Conservation (phyloP, 1,140 invertebrate species). For the Sogatella furcifera region DNA sequence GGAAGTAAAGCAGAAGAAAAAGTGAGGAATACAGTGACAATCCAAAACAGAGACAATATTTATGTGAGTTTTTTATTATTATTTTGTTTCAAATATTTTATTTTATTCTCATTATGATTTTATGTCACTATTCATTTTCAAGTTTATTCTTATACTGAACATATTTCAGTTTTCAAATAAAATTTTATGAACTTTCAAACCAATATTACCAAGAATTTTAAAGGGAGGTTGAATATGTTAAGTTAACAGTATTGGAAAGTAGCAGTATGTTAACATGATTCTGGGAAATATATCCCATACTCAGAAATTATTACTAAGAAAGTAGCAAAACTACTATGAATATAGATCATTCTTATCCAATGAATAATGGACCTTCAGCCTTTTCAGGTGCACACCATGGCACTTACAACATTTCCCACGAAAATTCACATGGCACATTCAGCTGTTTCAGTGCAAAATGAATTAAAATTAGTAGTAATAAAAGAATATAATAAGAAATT, state of each 20-base stretch:
- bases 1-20: neutral
- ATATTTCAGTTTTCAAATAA: neutral
- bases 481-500: neutral
- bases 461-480: neutral
- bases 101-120: neutral
- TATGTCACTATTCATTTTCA: neutral
- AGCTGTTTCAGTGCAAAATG: neutral
- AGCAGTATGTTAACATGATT: neutral
- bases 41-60: neutral
- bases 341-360: neutral
- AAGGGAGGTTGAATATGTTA: neutral
- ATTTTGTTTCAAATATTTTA: neutral
- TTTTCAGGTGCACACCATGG: neutral
- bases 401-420: neutral
- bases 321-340: conserved; percentile 1
- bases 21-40: neutral
- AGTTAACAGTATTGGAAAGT: neutral
- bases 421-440: neutral
- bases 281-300: neutral
- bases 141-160: neutral
- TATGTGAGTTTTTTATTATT: conserved; percentile 2
- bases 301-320: neutral
- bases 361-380: neutral
- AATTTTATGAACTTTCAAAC: neutral
- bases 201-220: neutral